Percentiles rank a stretch among this genome's conserved stretches.
These are phyloP conservation scores for Eulacestoma nigropectus DNA, from an alignment of 2,113 vertebrate genomes.

Conservation along the genomic window DNA sequence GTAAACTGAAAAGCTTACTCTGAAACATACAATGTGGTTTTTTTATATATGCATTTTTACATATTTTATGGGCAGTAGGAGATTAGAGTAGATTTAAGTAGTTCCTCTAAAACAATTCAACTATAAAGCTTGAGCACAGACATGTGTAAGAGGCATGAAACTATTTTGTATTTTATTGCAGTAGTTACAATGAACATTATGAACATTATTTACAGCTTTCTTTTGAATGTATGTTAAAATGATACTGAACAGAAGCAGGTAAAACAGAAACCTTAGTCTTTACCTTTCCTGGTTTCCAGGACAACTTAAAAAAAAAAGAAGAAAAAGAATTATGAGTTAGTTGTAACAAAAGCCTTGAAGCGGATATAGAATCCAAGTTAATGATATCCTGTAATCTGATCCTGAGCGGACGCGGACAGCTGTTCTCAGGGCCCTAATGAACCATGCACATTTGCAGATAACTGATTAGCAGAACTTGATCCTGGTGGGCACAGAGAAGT, in stretches of 20 bases:
- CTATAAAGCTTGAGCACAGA: conserved; percentile 8
- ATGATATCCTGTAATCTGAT: conserved; percentile 71
- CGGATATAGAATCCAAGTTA: conserved; percentile 36
- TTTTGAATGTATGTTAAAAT: conserved; percentile 25
- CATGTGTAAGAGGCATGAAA: not conserved
- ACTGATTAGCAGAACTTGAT: conserved; percentile 50
- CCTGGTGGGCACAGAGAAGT: conserved; percentile 58
- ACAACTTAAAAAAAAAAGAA: not conserved
- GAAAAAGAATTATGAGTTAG: conserved; percentile 11
- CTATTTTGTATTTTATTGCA: conserved; percentile 18
- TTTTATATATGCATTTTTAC: not conserved
- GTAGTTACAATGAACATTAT: conserved; percentile 14
- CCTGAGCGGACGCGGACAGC: conserved; percentile 21
- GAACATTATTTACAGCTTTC: conserved; percentile 48
- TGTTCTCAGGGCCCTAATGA: conserved; percentile 58
- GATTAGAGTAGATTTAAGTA: conserved; percentile 29
- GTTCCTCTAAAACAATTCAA: conserved; percentile 4
- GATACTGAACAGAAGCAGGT: conserved; percentile 50
- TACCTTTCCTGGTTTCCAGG: not conserved
- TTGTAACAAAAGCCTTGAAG: conserved; percentile 57
- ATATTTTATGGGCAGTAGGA: conserved; percentile 21
- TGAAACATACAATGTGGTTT: not conserved
- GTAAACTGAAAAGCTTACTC: not conserved
- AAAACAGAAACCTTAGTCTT: conserved; percentile 36
- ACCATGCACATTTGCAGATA: conserved; percentile 52